phyloP scores from a whole-genome alignment of 2,113 vertebrate genomes.

The Onychostoma macrolepis region DNA sequence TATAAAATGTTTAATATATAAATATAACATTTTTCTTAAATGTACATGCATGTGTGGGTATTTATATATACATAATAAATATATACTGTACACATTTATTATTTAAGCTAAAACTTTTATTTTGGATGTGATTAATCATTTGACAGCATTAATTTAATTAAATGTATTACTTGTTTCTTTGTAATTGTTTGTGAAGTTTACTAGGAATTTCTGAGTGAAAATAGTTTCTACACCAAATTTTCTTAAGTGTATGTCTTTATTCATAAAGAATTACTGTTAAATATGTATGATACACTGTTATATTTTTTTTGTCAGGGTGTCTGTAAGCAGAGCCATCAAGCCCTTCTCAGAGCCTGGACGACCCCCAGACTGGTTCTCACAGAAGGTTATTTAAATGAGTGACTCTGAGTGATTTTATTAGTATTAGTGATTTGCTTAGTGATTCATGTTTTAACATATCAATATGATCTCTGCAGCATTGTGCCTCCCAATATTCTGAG shows the following conservation, averaged over 20 bases:
- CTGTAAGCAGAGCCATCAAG: constrained; percentile 98
- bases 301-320: constrained; percentile 84
- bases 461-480: constrained; percentile 83
- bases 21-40: too few relatives aligned
- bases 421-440: background rate
- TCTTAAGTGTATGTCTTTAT: background rate
- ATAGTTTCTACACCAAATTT: too few relatives aligned
- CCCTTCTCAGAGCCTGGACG: constrained; percentile 95
- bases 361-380: constrained; percentile 98
- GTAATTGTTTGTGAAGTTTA: background rate
- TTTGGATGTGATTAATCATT: too few relatives aligned
- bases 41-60: too few relatives aligned
- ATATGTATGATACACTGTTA: background rate
- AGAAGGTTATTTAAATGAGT: constrained; percentile 81
- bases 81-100: too few relatives aligned
- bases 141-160: background rate
- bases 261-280: background rate
- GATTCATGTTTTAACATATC: background rate
- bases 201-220: background rate
- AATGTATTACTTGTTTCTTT: background rate
- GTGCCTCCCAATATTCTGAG: constrained; percentile 98
- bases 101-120: too few relatives aligned
- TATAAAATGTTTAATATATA: too few relatives aligned
- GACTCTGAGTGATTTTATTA: background rate
- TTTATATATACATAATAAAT: too few relatives aligned